These are phyloP conservation scores for Drosophila seclusa DNA, from an alignment of 2,888 invertebrate species.

Conservation along the genomic window DNA sequence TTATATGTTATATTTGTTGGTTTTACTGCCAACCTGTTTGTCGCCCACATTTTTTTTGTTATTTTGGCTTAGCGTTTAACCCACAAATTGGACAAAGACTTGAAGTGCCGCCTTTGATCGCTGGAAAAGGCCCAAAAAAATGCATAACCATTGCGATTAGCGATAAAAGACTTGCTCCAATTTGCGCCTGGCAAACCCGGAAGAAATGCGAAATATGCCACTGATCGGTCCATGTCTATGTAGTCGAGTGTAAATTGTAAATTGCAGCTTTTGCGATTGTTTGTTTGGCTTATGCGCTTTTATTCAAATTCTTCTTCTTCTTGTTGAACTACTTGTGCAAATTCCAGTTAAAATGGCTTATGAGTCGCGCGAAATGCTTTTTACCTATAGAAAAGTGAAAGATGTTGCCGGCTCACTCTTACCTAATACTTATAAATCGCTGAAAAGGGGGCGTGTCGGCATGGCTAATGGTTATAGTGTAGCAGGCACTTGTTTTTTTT, in stretches of 20 bases:
- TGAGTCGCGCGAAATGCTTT: constrained; percentile 22
- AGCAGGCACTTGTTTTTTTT: constrained; percentile 7
- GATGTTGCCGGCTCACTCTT: constrained; percentile 57
- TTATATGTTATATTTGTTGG: not conserved
- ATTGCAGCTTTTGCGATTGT: constrained; percentile 40
- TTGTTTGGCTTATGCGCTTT: constrained; percentile 19
- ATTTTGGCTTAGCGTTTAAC: constrained; percentile 7
- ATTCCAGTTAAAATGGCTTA: constrained; percentile 30
- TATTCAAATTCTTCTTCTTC: constrained; percentile 54
- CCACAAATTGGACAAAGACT: constrained; percentile 29
- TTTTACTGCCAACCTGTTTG: constrained; percentile 12
- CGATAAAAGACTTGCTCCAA: constrained; percentile 46
- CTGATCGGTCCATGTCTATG: constrained; percentile 3
- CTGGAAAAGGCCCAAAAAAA: constrained; percentile 23
- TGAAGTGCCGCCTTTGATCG: constrained; percentile 42
- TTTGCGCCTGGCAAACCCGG: constrained; percentile 60
- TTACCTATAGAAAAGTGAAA: constrained; percentile 62
- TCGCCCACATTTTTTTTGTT: constrained; percentile 23
- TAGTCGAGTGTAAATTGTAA: constrained; percentile 42
- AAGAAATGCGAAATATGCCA: constrained; percentile 58
- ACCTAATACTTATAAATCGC: constrained; percentile 59
- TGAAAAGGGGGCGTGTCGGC: constrained; percentile 50
- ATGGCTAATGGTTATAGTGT: constrained; percentile 31
- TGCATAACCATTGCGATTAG: constrained; percentile 34
- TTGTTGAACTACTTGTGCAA: constrained; percentile 48